Evolutionary conservation across 2,797 vertebrate genomes (phyloP).

Genomic region (Gymnothorax reevesii): DNA sequence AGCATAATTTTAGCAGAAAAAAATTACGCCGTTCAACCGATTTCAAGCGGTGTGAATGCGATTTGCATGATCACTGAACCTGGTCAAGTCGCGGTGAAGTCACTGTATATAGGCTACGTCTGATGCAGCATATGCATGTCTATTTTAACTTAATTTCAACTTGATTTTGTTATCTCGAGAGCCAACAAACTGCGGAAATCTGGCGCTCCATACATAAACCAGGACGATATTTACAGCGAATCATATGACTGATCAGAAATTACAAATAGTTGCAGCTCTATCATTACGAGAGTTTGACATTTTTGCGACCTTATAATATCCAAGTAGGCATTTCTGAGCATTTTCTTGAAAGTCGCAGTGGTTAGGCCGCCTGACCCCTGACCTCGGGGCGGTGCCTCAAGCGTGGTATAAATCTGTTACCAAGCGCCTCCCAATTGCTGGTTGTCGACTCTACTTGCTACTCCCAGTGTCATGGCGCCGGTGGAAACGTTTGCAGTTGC

Average conservation of each 20-base stretch:
- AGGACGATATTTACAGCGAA: background rate
- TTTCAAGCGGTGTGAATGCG: background rate
- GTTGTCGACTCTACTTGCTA: background rate
- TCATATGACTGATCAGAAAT: background rate
- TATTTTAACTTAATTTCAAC: background rate
- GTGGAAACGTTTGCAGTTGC: slow-evolving; percentile 7
- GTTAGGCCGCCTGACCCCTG: slow-evolving; percentile 23
- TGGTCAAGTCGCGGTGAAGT: background rate
- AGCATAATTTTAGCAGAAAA: too few species aligned
- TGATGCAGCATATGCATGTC: background rate
- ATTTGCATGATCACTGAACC: background rate
- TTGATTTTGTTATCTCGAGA: background rate
- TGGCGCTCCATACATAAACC: background rate
- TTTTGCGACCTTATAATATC: background rate
- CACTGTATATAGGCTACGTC: background rate
- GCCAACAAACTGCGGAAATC: background rate
- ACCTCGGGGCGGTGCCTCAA: slow-evolving; percentile 33
- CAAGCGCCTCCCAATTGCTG: slow-evolving; percentile 3
- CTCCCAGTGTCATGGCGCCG: slow-evolving; percentile 16
- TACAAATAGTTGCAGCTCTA: background rate
- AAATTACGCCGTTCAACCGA: too few species aligned
- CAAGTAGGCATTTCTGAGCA: background rate
- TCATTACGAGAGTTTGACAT: background rate
- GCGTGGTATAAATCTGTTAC: background rate
- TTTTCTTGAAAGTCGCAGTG: background rate